A percentile compares a stretch with the other conserved stretches of the same genome.
phyloP scores from a whole-genome alignment of 1,140 invertebrate species.

The Papilio helenus region DNA sequence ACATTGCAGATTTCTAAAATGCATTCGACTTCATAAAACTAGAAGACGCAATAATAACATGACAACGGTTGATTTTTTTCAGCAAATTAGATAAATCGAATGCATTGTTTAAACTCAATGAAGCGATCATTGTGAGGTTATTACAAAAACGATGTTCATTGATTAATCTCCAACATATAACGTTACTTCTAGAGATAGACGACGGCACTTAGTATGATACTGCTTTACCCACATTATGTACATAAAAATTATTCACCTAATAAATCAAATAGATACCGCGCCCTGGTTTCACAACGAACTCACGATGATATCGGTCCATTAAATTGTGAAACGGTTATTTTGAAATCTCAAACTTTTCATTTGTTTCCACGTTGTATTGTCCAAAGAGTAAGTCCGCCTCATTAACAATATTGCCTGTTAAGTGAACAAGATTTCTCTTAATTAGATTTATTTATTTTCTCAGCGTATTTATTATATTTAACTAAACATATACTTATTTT shows the following conservation, averaged over 20 bases:
- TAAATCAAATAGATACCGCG: conserved; percentile 39
- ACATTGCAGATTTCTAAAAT: conserved; percentile 12
- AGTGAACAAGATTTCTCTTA: conserved; percentile 19
- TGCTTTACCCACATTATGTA: conserved; percentile 38
- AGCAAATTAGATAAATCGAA: conserved; percentile 33
- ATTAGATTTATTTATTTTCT: conserved; percentile 12
- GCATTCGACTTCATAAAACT: conserved; percentile 5
- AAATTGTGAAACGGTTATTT: conserved; percentile 40
- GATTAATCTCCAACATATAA: conserved; percentile 35
- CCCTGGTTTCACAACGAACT: conserved; percentile 39
- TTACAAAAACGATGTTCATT: conserved; percentile 35
- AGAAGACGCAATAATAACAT: neutral
- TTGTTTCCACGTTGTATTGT: conserved; percentile 26
- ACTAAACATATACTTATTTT: too few relatives aligned
- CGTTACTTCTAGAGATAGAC: conserved; percentile 26
- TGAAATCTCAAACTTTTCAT: conserved; percentile 40
- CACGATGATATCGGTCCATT: conserved; percentile 33
- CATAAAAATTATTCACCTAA: conserved; percentile 37
- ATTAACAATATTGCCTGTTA: conserved; percentile 15
- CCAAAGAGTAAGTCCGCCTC: neutral
- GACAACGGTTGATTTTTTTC: conserved; percentile 32
- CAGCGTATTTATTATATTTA: neutral
- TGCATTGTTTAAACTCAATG: conserved; percentile 31
- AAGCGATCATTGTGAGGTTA: conserved; percentile 35
- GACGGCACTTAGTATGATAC: conserved; percentile 38